Base-by-base conservation (phyloP, 2,888 invertebrate species). In the Ectropis crepuscularia region DNA sequence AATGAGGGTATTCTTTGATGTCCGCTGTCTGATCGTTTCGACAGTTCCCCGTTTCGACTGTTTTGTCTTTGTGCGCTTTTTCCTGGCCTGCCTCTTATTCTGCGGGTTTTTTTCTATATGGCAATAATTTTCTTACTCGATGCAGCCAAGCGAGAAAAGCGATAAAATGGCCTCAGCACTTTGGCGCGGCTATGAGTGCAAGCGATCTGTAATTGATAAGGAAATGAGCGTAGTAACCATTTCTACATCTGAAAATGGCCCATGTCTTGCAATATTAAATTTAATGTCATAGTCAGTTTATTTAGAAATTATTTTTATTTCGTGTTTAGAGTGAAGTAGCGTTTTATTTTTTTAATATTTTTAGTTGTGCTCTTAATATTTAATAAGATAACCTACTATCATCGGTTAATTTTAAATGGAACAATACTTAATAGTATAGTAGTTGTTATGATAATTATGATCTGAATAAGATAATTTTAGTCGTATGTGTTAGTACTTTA, bases 161-260 rank as follows among this genome's bases (percentile, higher is more conserved):
- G 87, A 88, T 88, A 89, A 89, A 89, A 88, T 86, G 79, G 81
- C 74, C 73, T 85, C 85, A 85, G 85, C 85, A 80, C 82, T 87
- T 86, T 85, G 85, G 84, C 79, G 76, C 64, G 49, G 63, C 61
- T 75, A 73, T 72, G 76, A 76, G 79, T 64, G 59, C 49, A 63
- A 49, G 61, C 58, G 61, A 71, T 60, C 16, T 53, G 57, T 63
- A 57, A 48, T 54, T 61, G 67, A 67, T 67, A 63, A 61, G 54
- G 57, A 57, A 54, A 64, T 64, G 55, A 59, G 63, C 36, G n/a
- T 50, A 50, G 42, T 47, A 45, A 49, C 39, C 48, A 58, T 57
- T 62, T 62, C 43, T 47, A 28, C 45, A 41, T 36, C 50, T 53
- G 16, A 46, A n/a, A 62, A 62, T 53, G 37, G 42, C 10, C 55